A percentile compares a stretch with the other conserved stretches of the same genome.
Evolutionary conservation across 2,113 vertebrate genomes (phyloP).

Genomic region (Carassius auratus): DNA sequence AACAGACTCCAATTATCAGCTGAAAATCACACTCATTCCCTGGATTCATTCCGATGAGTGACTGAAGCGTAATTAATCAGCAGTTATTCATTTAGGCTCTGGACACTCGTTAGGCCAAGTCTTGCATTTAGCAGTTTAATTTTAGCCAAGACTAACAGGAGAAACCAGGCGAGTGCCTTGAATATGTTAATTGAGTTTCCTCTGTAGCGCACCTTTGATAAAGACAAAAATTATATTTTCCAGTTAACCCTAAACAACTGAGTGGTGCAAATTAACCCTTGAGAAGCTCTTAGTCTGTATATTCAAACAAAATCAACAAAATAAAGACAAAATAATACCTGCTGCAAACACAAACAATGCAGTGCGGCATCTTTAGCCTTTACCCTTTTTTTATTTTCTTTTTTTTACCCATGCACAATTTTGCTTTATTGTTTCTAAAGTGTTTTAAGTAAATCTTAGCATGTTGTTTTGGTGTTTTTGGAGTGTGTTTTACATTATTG

Average conservation of each 20-base stretch:
- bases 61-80: not conserved
- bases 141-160: not conserved
- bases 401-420: not conserved
- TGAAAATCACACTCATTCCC: not conserved
- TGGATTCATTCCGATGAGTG: not conserved
- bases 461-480: not conserved
- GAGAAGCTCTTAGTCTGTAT: too few relatives aligned
- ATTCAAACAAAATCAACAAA: not conserved
- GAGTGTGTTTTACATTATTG: too few relatives aligned
- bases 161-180: not conserved
- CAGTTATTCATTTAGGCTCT: not conserved
- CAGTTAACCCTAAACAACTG: not conserved
- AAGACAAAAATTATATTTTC: not conserved
- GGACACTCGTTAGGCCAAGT: not conserved
- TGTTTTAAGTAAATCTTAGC: not conserved
- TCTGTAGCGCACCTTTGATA: not conserved
- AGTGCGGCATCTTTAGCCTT: not conserved
- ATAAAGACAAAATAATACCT: not conserved
- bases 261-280: not conserved
- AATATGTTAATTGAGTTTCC: not conserved
- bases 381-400: not conserved
- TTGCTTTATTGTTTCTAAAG: not conserved
- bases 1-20: too few relatives aligned
- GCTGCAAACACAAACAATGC: too few relatives aligned
- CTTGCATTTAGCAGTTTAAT: not conserved